phyloP scores from a whole-genome alignment of 2,797 vertebrate species.

The Chanos chanos region DNA sequence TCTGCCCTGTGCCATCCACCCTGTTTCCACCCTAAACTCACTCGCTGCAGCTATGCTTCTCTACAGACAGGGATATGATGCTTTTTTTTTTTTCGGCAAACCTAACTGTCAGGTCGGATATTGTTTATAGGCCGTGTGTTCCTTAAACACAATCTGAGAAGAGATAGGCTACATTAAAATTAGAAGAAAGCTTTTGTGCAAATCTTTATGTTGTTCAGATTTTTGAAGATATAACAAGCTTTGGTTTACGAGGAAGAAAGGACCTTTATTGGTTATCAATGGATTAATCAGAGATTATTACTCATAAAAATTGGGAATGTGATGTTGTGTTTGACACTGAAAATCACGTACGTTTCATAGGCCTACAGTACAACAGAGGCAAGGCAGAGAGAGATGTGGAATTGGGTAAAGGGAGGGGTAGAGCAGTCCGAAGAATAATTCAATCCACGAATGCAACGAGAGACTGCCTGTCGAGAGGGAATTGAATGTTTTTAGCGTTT shows the following conservation, averaged over 20 bases:
- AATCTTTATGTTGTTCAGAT: too few species aligned
- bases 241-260: not conserved
- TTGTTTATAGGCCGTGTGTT: slow-evolving; percentile 32
- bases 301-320: slow-evolving; percentile 6
- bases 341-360: not conserved
- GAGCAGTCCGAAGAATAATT: slow-evolving; percentile 16
- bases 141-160: slow-evolving; percentile 11
- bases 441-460: not conserved
- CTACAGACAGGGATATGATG: slow-evolving; percentile 7
- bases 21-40: not conserved
- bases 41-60: not conserved
- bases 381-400: not conserved
- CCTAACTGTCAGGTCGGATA: slow-evolving; percentile 12
- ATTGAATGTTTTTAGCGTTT: slow-evolving; percentile 32
- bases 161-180: not conserved
- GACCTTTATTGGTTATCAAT: slow-evolving; percentile 3
- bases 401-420: not conserved
- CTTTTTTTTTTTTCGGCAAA: not conserved
- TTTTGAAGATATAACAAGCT: slow-evolving; percentile 12
- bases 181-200: too few species aligned
- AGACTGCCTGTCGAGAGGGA: slow-evolving; percentile 32
- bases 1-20: not conserved
- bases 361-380: slow-evolving; percentile 6
- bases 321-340: slow-evolving; percentile 5
- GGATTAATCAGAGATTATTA: slow-evolving; percentile 18